Base-by-base conservation (phyloP, 1,140 invertebrate species). In the Cephus cinctus region DNA sequence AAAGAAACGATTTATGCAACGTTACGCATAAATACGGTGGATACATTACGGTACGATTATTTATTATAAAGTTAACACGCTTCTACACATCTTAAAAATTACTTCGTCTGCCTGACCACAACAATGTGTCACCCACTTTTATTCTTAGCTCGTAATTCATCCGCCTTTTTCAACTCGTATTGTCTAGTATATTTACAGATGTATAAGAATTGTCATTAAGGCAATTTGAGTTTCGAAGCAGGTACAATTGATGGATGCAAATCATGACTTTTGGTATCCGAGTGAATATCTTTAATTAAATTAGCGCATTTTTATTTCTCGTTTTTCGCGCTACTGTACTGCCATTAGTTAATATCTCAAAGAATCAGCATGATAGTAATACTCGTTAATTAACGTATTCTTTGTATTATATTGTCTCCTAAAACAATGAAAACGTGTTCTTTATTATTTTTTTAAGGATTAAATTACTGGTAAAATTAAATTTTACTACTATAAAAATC, bases 141-240 rank as follows among this genome's bases (percentile, higher is more conserved):
- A 2, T 9, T 21, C 23, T 19, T 31, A 35, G 11, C 23, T 23
- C 11, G 11, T 11, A 51, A 52, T 50, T 56, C 50, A 48, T 55
- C 54, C 54, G 46, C 39, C 45, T 55, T 51, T 8, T 27, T n/a
- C 11, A n/a, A 19, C 52, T 57, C 59, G 61, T 72, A 73, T 72
- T 73, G 67, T 72, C 68, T 69, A n/a, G n/a, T n/a, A 66, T 65
- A 67, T 69, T 54, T 65, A 69, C 63, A 73, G 45, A 60, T 54
- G 50, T 55, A 50, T 56, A 59, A 60, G 66, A 69, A 70, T 70
- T 71, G 67, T 71, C 66, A 63, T 71, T 71, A 73, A 71, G 71
- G 68, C 69, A 73, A 73, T 73, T 60, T 65, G 67, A 71, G 64
- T 69, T 67, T 67, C 56, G 54, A 71, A 73, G 65, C 69, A 73